These are phyloP conservation scores for Rhagonycha fulva DNA, from an alignment of 2,888 invertebrate genomes.

Conservation along the genomic window DNA sequence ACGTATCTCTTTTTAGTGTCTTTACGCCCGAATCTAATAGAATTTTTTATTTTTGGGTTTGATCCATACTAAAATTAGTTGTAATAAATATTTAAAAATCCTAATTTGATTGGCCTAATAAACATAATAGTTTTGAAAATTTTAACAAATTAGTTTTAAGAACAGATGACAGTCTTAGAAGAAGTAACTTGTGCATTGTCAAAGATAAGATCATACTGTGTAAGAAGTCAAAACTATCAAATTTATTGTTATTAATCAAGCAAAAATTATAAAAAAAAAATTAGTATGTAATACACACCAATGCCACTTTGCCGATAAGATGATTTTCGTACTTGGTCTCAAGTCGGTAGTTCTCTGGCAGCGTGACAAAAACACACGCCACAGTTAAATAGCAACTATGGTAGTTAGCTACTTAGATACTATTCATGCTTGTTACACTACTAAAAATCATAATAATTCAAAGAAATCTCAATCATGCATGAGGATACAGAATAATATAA, in stretches of 20 bases:
- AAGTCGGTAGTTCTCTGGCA: constrained; percentile 95
- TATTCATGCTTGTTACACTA: constrained; percentile 12
- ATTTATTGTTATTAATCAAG: neutral
- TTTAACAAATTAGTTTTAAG: neutral
- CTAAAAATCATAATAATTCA: neutral
- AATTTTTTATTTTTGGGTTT: neutral
- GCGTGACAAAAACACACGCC: constrained; percentile 48
- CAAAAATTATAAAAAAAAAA: neutral
- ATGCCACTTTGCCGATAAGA: constrained; percentile 95
- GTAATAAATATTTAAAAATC: neutral
- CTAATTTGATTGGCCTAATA: neutral
- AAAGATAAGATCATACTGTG: neutral
- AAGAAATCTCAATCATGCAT: neutral
- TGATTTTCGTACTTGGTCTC: constrained; percentile 98
- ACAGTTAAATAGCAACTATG: constrained; percentile 25
- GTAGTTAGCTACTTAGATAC: constrained; percentile 8
- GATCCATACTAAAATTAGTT: neutral
- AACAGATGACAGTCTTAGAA: neutral
- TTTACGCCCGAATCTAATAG: too few relatives aligned
- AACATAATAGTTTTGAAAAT: neutral
- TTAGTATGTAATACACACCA: constrained; percentile 69
- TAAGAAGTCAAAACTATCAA: neutral
- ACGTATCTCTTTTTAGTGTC: too few relatives aligned
- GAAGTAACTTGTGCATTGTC: neutral
- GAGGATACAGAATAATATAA: too few relatives aligned